phyloP scores from a whole-genome alignment of 2,113 vertebrate genomes.

The Anas platyrhynchos region DNA sequence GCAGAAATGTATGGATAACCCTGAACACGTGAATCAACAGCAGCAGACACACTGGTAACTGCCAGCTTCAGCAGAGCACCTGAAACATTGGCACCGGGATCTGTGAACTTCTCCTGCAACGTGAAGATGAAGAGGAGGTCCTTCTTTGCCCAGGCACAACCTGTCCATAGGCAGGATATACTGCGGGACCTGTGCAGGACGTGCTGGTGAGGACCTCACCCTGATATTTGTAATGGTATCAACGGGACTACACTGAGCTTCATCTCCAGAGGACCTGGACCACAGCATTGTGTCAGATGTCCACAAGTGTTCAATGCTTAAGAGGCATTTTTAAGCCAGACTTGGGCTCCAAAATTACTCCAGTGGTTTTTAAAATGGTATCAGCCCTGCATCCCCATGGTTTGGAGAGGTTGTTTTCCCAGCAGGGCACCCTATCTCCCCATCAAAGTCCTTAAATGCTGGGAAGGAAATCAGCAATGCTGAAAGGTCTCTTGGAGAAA shows the following conservation, averaged over 20 bases:
- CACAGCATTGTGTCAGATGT: neutral
- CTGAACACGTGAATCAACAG: neutral
- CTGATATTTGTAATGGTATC: neutral
- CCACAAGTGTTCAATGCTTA: rapidly evolving
- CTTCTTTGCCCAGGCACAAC: neutral
- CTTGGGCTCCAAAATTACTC: neutral
- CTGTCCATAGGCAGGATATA: neutral
- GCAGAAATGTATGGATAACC: neutral
- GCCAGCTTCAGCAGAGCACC: neutral
- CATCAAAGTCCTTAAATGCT: neutral
- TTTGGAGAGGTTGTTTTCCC: neutral
- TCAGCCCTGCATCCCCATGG: neutral
- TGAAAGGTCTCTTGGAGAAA: neutral
- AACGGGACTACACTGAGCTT: neutral
- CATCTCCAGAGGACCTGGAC: neutral
- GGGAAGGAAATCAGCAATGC: neutral
- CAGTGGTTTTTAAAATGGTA: neutral
- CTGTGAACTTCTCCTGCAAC: neutral
- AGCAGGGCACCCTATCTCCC: rapidly evolving
- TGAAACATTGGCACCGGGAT: neutral
- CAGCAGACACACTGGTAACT: neutral
- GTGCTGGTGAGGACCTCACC: neutral
- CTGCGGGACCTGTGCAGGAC: neutral
- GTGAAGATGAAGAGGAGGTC: neutral
- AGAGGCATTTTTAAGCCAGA: neutral